Evolutionary conservation across 2,113 vertebrate genomes (phyloP).

Genomic region (Mixornis gularis): DNA sequence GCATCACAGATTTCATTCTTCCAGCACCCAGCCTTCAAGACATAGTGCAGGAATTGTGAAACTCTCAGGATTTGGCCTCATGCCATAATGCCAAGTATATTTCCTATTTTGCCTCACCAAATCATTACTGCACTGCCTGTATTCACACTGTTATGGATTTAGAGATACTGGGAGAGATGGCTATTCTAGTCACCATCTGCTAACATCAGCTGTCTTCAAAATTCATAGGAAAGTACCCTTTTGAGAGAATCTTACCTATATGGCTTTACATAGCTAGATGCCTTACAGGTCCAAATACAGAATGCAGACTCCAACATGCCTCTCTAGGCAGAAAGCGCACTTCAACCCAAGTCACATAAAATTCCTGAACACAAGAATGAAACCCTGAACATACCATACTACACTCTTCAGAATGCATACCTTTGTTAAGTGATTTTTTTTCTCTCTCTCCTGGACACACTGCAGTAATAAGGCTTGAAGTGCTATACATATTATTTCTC

Average conservation of each 20-base stretch:
- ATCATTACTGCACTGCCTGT: background rate
- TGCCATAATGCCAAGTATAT: background rate
- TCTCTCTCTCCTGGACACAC: background rate
- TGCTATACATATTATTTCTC: background rate
- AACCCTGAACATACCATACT: background rate
- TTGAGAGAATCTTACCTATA: slow-evolving; percentile 7
- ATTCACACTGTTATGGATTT: background rate
- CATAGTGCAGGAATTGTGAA: background rate
- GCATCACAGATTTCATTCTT: background rate
- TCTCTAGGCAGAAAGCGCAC: background rate
- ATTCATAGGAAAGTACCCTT: slow-evolving; percentile 4
- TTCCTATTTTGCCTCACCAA: background rate
- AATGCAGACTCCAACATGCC: background rate
- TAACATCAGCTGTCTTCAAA: slow-evolving; percentile 9
- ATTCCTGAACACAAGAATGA: background rate
- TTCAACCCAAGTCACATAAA: background rate
- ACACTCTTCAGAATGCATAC: background rate
- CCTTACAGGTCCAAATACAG: background rate
- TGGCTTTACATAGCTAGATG: background rate
- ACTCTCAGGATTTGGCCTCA: background rate
- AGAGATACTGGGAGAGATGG: background rate
- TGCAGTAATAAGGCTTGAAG: background rate
- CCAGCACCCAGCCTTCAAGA: background rate
- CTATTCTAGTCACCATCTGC: slow-evolving; percentile 27
- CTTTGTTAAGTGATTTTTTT: background rate